Evolutionary conservation across 2,888 invertebrate genomes (phyloP).

Genomic region (Encarsia formosa): DNA sequence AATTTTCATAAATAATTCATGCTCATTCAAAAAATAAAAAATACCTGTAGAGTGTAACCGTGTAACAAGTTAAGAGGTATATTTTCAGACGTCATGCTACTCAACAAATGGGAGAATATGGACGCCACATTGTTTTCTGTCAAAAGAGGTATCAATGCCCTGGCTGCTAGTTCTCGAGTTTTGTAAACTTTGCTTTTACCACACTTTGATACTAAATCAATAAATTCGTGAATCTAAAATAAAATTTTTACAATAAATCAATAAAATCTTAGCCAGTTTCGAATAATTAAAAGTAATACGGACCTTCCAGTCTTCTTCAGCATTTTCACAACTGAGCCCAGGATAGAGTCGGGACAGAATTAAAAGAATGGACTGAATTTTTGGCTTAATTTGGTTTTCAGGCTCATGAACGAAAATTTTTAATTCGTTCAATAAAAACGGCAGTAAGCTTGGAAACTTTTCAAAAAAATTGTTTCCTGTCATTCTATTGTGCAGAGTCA

Average conservation of each 20-base stretch:
- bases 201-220: slow-evolving; percentile 63
- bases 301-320: slow-evolving; percentile 67
- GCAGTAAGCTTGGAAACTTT: slow-evolving; percentile 62
- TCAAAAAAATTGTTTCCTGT: not conserved
- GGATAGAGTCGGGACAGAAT: slow-evolving; percentile 76
- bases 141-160: slow-evolving; percentile 63
- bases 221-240: slow-evolving; percentile 61
- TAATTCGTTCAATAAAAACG: slow-evolving; percentile 57
- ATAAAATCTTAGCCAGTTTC: not conserved
- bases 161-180: slow-evolving; percentile 70
- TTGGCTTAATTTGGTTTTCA: slow-evolving; percentile 56
- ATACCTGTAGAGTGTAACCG: slow-evolving; percentile 66
- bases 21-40: slow-evolving; percentile 7
- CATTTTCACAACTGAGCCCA: slow-evolving; percentile 59
- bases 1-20: slow-evolving; percentile 6
- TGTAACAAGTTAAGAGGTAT: slow-evolving; percentile 59
- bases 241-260: not conserved
- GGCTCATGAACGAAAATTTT: slow-evolving; percentile 49
- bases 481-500: slow-evolving; percentile 55
- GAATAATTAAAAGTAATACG: not conserved
- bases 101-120: slow-evolving; percentile 44
- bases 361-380: slow-evolving; percentile 73
- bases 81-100: slow-evolving; percentile 33
- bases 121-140: slow-evolving; percentile 44
- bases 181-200: slow-evolving; percentile 63